Conservation (phyloP, 2,888 invertebrate species). For the Drosophila monieri region DNA sequence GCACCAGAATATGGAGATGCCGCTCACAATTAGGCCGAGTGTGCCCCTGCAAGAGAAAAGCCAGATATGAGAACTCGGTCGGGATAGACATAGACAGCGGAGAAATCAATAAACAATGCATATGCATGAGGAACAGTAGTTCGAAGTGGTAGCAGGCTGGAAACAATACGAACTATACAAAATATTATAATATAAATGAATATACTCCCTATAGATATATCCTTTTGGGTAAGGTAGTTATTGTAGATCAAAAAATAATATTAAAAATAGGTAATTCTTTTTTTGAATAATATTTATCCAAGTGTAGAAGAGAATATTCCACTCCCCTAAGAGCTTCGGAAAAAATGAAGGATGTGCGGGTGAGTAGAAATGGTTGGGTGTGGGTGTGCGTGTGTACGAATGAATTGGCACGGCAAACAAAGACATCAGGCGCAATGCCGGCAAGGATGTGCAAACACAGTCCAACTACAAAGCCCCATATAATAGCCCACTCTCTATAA, state of each 20-base stretch:
- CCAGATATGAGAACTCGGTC: conserved; percentile 36
- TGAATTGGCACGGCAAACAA: conserved; percentile 74
- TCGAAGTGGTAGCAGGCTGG: neutral
- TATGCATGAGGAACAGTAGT: conserved; percentile 62
- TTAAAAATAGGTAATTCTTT: too few relatives aligned
- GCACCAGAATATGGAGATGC: conserved; percentile 88
- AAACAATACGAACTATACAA: neutral
- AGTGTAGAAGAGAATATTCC: conserved; percentile 32
- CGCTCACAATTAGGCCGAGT: conserved; percentile 86
- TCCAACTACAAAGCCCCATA: conserved; percentile 55
- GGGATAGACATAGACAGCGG: conserved; percentile 33
- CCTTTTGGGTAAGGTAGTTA: too few relatives aligned
- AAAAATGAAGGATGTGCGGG: conserved; percentile 28
- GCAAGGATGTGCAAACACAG: conserved; percentile 63
- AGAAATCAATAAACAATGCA: conserved; percentile 76
- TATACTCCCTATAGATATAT: neutral
- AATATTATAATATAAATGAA: neutral
- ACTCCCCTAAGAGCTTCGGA: conserved; percentile 42
- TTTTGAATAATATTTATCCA: neutral
- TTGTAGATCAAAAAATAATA: too few relatives aligned
- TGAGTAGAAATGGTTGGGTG: conserved; percentile 8
- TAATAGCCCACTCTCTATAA: conserved; percentile 19
- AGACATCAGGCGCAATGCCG: conserved; percentile 63
- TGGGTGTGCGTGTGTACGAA: conserved; percentile 49
- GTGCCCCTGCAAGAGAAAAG: conserved; percentile 84